Evolutionary conservation across 2,888 invertebrate species (phyloP), one percentile per base, ranked within the genome.

Genomic region (Brachynemurus nebulosus): DNA sequence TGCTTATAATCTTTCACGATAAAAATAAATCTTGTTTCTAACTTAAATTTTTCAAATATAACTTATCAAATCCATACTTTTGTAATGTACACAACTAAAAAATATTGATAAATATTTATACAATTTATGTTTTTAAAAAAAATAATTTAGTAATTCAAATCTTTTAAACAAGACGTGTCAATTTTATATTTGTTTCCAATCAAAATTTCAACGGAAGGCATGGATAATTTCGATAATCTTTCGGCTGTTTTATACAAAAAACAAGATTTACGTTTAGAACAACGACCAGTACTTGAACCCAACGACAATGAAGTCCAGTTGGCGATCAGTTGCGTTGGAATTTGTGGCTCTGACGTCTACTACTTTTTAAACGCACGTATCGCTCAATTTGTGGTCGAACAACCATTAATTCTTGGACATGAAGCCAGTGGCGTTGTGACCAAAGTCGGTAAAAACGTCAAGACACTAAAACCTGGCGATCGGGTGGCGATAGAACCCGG

Each of bases 301-400:
- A 69, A 70, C 16, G 79, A 80, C 21, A 71, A 82, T 65, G 37
- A 93, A 73, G 91, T 88, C 1, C 75, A 91, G 4, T 62, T 95
- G 14, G 75, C 78, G 52, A 92, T 95, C 84, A 83, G 82, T 59
- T 80, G 81, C 51, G 91, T 96, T 37, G 96, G 96, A 12, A 96
- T 97, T 57, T 97, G 96, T 62, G 96, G 96, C 1, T 86, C 86
- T 0, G 96, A 97, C 65, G 89, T 97, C 4, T 93, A 93, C 65
- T 96, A 93, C 66, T 76, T 89, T 67, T 78, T 78, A 23, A 68
- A 78, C 50, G 96, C 95, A 8, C 63, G 74, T 14, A 92, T 93
- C 59, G 95, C 90, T 0, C 77, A 84, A 59, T 95, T 93, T 61
- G 68, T 92, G 20, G 74, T 96, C 1, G 74, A 76, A 47, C 73